Evolutionary conservation across 2,888 invertebrate species (phyloP).

Genomic region (Erynnis tages): DNA sequence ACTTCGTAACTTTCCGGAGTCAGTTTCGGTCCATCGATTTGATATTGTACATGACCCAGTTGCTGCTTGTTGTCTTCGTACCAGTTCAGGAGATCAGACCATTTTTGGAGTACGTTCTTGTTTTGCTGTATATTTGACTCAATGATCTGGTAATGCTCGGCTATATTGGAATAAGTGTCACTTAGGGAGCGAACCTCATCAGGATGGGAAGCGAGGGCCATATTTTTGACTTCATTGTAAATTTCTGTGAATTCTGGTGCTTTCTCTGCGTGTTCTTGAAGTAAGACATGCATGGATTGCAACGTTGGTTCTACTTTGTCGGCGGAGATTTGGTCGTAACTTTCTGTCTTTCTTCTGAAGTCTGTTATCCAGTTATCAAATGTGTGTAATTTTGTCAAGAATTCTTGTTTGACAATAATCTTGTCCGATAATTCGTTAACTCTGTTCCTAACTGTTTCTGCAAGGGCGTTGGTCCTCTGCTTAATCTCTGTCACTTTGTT

Average conservation of each 20-base stretch:
- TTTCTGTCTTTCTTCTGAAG: conserved; percentile 85
- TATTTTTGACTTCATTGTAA: conserved; percentile 90
- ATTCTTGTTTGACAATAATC: conserved; percentile 91
- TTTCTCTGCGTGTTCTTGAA: conserved; percentile 93
- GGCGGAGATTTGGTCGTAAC: conserved; percentile 90
- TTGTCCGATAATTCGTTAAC: conserved; percentile 92
- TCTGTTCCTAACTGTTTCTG: conserved; percentile 87
- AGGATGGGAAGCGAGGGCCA: conserved; percentile 86
- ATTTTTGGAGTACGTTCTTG: conserved; percentile 88
- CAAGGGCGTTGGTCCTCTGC: conserved; percentile 86
- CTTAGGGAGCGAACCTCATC: conserved; percentile 88
- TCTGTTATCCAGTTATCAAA: conserved; percentile 91
- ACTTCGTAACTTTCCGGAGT: conserved; percentile 86
- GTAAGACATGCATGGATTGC: conserved; percentile 88
- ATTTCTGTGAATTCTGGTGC: conserved; percentile 89
- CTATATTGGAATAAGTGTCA: conserved; percentile 88
- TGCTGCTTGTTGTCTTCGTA: conserved; percentile 90
- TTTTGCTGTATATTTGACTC: conserved; percentile 88
- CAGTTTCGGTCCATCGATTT: conserved; percentile 88
- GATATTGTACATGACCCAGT: conserved; percentile 89
- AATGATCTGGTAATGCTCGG: conserved; percentile 88
- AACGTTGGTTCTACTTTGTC: conserved; percentile 90
- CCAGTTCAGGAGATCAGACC: conserved; percentile 92
- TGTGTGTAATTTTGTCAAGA: conserved; percentile 88
- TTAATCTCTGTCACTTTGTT: conserved; percentile 88